These are phyloP conservation scores for Diarsia mendica DNA, from an alignment of 2,888 invertebrate genomes.

Conservation along the genomic window DNA sequence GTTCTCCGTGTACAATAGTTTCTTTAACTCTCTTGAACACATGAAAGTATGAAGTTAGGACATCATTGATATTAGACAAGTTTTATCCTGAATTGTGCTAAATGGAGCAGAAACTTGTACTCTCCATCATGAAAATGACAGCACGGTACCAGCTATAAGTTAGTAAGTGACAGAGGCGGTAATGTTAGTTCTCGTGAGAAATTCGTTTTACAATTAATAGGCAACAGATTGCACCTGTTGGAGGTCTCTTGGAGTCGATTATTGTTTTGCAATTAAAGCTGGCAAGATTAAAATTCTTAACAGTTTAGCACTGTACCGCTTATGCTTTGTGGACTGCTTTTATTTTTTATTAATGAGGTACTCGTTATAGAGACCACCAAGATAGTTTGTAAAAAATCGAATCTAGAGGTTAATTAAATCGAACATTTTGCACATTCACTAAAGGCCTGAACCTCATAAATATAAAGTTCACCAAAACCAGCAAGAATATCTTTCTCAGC, in stretches of 20 bases:
- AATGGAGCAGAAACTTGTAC: background rate
- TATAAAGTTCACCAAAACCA: background rate
- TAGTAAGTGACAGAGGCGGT: background rate
- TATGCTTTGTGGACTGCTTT: background rate
- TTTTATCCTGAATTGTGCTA: background rate
- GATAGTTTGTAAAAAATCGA: background rate
- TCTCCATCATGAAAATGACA: background rate
- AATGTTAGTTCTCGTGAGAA: background rate
- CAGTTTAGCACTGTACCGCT: background rate
- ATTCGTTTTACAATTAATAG: background rate
- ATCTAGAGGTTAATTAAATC: background rate
- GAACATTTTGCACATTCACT: background rate
- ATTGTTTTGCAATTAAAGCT: background rate
- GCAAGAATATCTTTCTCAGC: background rate
- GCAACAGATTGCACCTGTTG: background rate
- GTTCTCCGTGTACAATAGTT: conserved; percentile 17
- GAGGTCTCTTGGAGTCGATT: background rate
- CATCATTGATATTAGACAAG: background rate
- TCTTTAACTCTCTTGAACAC: conserved; percentile 3
- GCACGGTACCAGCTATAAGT: background rate
- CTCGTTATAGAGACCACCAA: background rate
- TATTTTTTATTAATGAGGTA: background rate
- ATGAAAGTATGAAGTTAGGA: background rate
- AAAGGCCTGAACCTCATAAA: background rate
- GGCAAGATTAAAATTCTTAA: background rate